A percentile compares a stretch with the other conserved stretches of the same genome.
These are phyloP conservation scores for Xestoiulus laeticollis DNA, from an alignment of 2,888 invertebrate genomes.

Conservation along the genomic window DNA sequence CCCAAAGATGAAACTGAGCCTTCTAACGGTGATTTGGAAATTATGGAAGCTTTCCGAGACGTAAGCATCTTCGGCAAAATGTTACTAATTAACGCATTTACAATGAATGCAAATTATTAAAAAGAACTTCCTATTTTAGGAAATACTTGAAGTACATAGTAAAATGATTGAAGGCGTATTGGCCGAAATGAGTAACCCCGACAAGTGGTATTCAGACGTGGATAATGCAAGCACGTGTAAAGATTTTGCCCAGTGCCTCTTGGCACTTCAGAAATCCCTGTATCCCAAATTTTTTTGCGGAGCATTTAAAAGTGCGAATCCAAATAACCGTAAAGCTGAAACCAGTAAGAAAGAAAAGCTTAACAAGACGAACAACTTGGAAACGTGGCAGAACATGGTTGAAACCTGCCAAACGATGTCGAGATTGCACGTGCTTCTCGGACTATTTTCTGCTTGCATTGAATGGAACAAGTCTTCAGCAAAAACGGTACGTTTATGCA, in stretches of 20 bases:
- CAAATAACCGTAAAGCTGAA: neutral
- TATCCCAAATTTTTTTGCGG: conserved; percentile 39
- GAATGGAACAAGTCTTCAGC: neutral
- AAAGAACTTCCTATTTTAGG: neutral
- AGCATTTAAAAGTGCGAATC: neutral
- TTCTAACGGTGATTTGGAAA: neutral
- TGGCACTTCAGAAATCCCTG: neutral
- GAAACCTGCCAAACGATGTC: conserved; percentile 2
- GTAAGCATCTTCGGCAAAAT: neutral
- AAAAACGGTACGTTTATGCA: neutral
- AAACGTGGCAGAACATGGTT: neutral
- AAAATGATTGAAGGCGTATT: neutral
- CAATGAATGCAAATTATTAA: neutral
- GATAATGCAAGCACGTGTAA: conserved; percentile 42
- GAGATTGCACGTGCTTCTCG: conserved; percentile 8
- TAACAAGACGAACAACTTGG: neutral
- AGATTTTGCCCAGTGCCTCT: neutral
- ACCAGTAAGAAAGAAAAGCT: neutral
- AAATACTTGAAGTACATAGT: neutral
- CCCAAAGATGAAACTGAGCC: neutral
- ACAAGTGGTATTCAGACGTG: conserved; percentile 18
- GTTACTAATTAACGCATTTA: neutral
- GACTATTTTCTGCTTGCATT: neutral
- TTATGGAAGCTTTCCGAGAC: conserved; percentile 35
- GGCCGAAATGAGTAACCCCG: neutral